Conservation (phyloP, 2,113 vertebrate genomes). For the Neolamprologus toae region DNA sequence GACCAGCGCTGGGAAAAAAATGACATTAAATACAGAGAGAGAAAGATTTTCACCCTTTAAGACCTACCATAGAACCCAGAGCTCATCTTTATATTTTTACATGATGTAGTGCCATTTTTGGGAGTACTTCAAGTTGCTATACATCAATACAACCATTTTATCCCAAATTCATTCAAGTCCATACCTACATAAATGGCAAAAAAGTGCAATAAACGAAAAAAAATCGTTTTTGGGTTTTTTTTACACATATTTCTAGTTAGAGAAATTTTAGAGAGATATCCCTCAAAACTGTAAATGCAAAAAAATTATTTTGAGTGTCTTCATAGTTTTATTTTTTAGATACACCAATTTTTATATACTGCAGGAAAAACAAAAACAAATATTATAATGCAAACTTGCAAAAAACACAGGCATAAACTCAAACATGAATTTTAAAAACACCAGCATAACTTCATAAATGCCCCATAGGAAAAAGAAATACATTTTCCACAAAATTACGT, state of each 20-base stretch:
- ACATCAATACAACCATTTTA: not conserved
- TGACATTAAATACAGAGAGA: not conserved
- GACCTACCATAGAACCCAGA: not conserved
- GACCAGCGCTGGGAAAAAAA: not conserved
- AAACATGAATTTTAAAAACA: not conserved
- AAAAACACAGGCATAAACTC: not conserved
- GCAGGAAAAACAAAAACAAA: not conserved
- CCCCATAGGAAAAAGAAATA: not conserved
- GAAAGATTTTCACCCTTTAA: not conserved
- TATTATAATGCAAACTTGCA: not conserved
- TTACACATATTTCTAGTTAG: not conserved
- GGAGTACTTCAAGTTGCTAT: not conserved
- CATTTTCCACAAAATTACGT: not conserved
- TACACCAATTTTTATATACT: not conserved
- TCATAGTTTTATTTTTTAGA: not conserved
- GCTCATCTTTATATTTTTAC: not conserved
- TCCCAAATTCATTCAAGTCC: not conserved
- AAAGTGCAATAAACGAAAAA: not conserved
- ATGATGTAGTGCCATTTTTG: not conserved
- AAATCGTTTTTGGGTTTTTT: accelerated
- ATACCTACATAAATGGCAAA: not conserved
- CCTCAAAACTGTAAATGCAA: not conserved
- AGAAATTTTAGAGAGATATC: not conserved
- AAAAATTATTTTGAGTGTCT: not conserved
- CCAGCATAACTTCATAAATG: not conserved